Conservation (phyloP, 2,113 vertebrate genomes). For the Picathartes gymnocephalus region DNA sequence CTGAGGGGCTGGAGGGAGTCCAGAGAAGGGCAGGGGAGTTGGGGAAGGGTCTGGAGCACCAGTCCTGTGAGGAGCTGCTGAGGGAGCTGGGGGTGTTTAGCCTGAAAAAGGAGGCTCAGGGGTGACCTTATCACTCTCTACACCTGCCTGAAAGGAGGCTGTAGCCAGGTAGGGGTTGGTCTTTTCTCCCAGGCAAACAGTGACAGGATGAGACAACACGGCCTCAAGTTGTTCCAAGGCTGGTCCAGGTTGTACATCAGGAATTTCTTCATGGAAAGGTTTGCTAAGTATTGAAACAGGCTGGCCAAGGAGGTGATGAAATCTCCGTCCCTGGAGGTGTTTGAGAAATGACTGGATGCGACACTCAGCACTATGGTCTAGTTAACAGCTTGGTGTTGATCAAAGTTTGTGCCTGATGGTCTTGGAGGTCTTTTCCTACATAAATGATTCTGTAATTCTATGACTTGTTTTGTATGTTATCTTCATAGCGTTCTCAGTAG, state of each 20-base stretch:
- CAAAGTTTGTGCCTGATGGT: neutral
- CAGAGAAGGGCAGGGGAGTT: neutral
- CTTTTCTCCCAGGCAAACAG: neutral
- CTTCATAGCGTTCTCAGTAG: conserved; percentile 24
- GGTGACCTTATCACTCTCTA: neutral
- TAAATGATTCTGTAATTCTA: neutral
- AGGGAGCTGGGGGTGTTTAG: neutral
- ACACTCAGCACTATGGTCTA: too few species aligned
- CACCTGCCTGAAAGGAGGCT: neutral
- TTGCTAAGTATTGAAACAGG: neutral
- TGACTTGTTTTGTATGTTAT: neutral
- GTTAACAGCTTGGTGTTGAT: neutral
- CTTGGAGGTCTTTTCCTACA: neutral
- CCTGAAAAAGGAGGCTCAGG: neutral
- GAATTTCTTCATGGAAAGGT: neutral
- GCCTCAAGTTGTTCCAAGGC: too few species aligned
- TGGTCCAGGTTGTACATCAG: neutral
- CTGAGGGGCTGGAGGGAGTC: neutral
- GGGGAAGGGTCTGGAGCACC: neutral
- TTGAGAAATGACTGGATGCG: neutral
- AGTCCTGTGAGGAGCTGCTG: neutral
- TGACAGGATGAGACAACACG: neutral
- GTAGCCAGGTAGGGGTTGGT: neutral
- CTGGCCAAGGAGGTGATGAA: neutral
- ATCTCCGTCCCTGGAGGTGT: neutral